Percentiles rank a stretch among this genome's conserved stretches.
Conservation (phyloP, 1,140 invertebrate genomes). For the Ips typographus region DNA sequence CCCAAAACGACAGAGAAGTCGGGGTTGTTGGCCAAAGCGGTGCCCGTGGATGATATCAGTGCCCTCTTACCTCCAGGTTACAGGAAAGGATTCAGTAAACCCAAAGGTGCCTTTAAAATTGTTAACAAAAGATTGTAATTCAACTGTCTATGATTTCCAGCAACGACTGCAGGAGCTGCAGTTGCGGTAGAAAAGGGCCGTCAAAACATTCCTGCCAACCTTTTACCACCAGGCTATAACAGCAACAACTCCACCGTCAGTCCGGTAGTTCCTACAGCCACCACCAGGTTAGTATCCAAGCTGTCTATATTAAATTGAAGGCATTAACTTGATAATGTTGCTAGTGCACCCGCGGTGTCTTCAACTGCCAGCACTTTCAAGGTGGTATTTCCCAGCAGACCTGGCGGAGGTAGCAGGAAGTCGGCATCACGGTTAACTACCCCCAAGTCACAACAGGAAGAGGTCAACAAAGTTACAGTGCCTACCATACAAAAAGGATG, state of each 20-base stretch:
- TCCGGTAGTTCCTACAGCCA: constrained; percentile 30
- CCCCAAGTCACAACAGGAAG: constrained; percentile 54
- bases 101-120: constrained; percentile 33
- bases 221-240: constrained; percentile 65
- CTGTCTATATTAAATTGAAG: too few relatives aligned
- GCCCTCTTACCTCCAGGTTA: constrained; percentile 63
- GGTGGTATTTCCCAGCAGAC: constrained; percentile 76
- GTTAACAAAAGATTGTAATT: neutral
- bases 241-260: constrained; percentile 6
- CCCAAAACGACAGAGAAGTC: constrained; percentile 49
- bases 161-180: constrained; percentile 1
- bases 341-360: neutral
- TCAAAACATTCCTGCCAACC: constrained; percentile 37
- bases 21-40: constrained; percentile 7
- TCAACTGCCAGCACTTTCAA: constrained; percentile 55
- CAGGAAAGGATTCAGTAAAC: constrained; percentile 39
- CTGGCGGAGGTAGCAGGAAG: constrained; percentile 63
- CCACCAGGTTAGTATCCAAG: constrained; percentile 10
- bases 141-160: constrained; percentile 5
- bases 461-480: constrained; percentile 53
- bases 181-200: neutral
- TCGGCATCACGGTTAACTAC: constrained; percentile 59
- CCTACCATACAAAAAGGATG: constrained; percentile 78
- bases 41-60: constrained; percentile 57
- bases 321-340: too few relatives aligned